phyloP scores from a whole-genome alignment of 1,140 invertebrate species.

The Aphaenogaster ashmeadi region DNA sequence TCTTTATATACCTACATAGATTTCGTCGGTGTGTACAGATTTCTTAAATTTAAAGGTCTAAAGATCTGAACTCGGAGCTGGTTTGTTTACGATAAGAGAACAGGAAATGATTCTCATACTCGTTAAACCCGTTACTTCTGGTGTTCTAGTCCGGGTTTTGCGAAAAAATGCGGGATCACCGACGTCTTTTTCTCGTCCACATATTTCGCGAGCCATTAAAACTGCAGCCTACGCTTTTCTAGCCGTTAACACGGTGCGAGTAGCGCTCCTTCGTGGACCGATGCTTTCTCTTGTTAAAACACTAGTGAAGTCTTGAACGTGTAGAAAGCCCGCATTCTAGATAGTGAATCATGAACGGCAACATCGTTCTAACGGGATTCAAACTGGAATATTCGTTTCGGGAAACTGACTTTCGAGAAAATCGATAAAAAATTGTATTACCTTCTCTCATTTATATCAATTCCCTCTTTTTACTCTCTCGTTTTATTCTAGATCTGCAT shows the following conservation, averaged over 20 bases:
- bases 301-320: constrained; percentile 18
- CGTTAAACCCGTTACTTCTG: not conserved
- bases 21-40: not conserved
- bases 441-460: not conserved
- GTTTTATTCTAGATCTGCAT: not conserved
- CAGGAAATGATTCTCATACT: not conserved
- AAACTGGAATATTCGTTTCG: not conserved
- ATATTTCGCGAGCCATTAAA: constrained; percentile 31
- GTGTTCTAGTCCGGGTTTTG: not conserved
- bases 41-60: not conserved
- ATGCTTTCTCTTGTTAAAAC: constrained; percentile 64
- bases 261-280: constrained; percentile 52
- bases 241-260: constrained; percentile 30
- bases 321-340: constrained; percentile 51
- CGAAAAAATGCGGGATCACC: not conserved
- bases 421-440: not conserved
- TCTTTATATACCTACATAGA: not conserved
- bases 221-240: constrained; percentile 32
- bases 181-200: not conserved
- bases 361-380: not conserved
- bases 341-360: constrained; percentile 15
- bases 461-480: not conserved
- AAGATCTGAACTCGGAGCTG: not conserved
- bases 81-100: not conserved
- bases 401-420: constrained; percentile 8